Base-by-base conservation (phyloP, 2,113 vertebrate species). In the Prochilodus magdalenae region DNA sequence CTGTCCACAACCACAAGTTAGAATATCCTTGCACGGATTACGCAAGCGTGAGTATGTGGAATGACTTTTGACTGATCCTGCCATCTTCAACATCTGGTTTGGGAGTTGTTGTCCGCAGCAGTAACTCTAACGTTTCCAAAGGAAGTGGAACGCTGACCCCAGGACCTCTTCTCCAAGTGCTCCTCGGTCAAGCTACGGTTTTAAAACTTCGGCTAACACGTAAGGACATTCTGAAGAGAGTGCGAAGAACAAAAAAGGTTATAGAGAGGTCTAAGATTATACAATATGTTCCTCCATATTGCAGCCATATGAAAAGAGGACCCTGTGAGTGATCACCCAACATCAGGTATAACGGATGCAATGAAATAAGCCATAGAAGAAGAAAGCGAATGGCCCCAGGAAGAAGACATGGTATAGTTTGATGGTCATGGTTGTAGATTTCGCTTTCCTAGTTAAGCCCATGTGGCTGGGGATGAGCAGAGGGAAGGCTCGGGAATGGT, bases 41-140 rank as follows among this genome's bases (percentile, higher is more conserved):
- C 65, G 20, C 49, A 82, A 33, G 83, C 85, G 10, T 84, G 55
- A 79, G 49, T 69, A 67, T 67, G 16, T 40, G 57, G 69, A 83
- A 88, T 76, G 76, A 85, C 76, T 78, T 70, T 26, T 60, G 62
- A 73, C 75, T 80, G 76, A 59, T 51, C 72, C 83, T 90, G 83
- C 84, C 88, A 88, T 89, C 79, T 82, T 73, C 53, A 83, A 89
- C 89, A 89, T 90, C 90, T 91, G 91, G 79, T 88, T 90, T 89
- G 82, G 79, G 86, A 89, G 81, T 87, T 87, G 51, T 84, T 74
- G 83, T 74, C 87, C 79, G 29, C 81, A 73, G 77, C 85, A 84
- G 89, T 87, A 72, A 87, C 83, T 88, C 82, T 60, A 29, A 86
- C 30, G 62, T 80, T 86, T 88, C 85, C 80, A 89, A 70, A 85